Evolutionary conservation across 2,113 vertebrate species (phyloP).

Genomic region (Rattus norvegicus): GRCr8 NC_086030.1:11563001-11563500

Average conservation of each 20-base stretch:
- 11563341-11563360: background rate
- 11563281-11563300: background rate
- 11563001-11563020: background rate
- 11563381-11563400: background rate
- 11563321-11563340: background rate
- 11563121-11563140: background rate
- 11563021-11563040: background rate
- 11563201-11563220: background rate
- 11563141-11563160: background rate
- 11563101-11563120: background rate
- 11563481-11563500: no score
- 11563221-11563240: background rate
- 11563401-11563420: background rate
- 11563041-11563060: no score
- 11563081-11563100: background rate
- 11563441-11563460: no score
- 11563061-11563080: background rate
- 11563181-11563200: no score
- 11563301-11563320: background rate
- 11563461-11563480: no score
- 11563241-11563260: background rate
- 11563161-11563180: background rate
- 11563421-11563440: no score
- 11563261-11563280: background rate
- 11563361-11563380: background rate